Conservation (phyloP, 2,113 vertebrate species). For the Macrotus californicus region DNA sequence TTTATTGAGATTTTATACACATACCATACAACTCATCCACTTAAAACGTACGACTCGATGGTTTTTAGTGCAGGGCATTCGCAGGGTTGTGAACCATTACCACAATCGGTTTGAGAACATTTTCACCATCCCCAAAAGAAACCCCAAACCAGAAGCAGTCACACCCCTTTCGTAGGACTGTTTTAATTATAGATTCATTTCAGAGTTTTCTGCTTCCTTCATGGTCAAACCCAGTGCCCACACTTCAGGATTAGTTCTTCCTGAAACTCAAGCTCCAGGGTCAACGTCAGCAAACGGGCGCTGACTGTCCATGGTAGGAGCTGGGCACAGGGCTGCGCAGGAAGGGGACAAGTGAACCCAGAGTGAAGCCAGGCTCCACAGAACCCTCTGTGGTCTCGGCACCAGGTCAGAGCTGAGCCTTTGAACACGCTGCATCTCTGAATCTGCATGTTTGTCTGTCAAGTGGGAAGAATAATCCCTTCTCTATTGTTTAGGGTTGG, state of each 20-base stretch:
- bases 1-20: neutral
- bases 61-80: neutral
- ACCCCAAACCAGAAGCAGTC: neutral
- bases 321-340: neutral
- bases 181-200: neutral
- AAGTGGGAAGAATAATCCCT: neutral
- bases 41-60: neutral
- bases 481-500: neutral
- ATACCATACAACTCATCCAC: neutral
- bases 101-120: neutral
- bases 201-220: neutral
- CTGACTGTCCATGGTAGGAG: neutral
- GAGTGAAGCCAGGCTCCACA: neutral
- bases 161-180: neutral
- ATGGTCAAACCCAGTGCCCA: neutral
- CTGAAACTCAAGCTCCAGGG: neutral
- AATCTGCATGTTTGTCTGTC: neutral
- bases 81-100: neutral
- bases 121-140: neutral
- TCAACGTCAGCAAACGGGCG: neutral
- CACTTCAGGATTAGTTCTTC: neutral
- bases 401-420: neutral
- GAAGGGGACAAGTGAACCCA: neutral
- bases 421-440: neutral
- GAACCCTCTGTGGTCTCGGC: neutral